Conservation (phyloP, 1,140 invertebrate genomes). For the Drosophila quadrilineata region DNA sequence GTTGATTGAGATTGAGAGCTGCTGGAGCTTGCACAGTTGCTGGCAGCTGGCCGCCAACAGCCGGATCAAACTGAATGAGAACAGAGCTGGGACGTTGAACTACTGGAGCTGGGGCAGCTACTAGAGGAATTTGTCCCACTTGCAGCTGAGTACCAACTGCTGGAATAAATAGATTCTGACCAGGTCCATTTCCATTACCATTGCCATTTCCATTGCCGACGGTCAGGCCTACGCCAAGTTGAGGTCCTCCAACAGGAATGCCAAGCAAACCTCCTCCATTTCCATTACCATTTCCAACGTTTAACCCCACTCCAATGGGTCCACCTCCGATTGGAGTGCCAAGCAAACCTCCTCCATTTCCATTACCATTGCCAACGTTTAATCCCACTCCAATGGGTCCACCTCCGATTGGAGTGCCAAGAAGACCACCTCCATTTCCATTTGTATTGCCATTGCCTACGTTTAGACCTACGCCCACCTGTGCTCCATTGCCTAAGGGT, state of each 20-base stretch:
- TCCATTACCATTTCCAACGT: background rate
- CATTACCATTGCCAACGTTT: background rate
- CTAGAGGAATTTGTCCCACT: constrained; percentile 12
- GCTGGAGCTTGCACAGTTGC: constrained; percentile 2
- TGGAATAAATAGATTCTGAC: constrained; percentile 37
- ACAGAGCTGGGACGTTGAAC: constrained; percentile 22
- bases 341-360: background rate
- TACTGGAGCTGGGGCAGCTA: background rate
- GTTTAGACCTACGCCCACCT: constrained; percentile 17
- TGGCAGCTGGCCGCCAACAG: constrained; percentile 31
- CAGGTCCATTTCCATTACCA: constrained; percentile 19
- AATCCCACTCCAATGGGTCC: constrained; percentile 26
- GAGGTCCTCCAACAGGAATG: background rate
- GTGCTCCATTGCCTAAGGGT: constrained; percentile 5
- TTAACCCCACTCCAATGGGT: constrained; percentile 24
- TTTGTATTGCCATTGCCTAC: background rate
- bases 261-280: background rate
- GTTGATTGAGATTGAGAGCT: constrained; percentile 13
- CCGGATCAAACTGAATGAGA: constrained; percentile 35
- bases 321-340: background rate
- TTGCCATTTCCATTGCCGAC: constrained; percentile 8
- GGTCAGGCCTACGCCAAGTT: constrained; percentile 19
- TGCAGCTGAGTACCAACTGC: constrained; percentile 14
- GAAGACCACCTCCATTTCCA: background rate
- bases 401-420: background rate